Evolutionary conservation across 1,140 invertebrate species (phyloP), one percentile per base, ranked within the genome.

Genomic region (Ceratina calcarata): DNA sequence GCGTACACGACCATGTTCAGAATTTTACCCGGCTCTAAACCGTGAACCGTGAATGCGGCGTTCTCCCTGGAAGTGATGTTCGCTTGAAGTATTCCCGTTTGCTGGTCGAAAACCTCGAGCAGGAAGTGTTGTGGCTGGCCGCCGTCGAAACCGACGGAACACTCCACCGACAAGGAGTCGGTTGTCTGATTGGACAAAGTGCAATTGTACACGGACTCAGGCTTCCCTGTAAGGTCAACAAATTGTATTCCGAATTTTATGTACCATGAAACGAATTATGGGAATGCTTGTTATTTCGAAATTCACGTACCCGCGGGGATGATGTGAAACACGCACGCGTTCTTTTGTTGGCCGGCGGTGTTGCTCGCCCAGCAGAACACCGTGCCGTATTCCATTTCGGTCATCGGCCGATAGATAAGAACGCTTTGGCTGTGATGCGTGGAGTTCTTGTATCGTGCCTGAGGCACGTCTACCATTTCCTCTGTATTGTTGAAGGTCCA

Each of bases 401-500:
- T 96, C 24, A 96, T 94, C 2, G 97, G 97, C 1, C 94, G 96
- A 90, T 97, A 98, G 6, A 95, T 96, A 49, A 98, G 93, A 0
- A 96, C 94, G 45, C 96, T 97, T 70, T 95, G 94, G 45, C 94
- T 94, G 67, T 94, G 94, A 61, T 94, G 93, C 2, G 94, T 94
- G 51, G 94, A 94, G 73, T 95, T 93, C 67, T 94, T 94, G 90
- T 94, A 95, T 20, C 94, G 93, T 20, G 94, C 89, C 72, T 95
- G 94, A 20, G 95, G 94, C 85, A 97, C 95, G 86, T 97, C 96
- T 69, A 96, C 94, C 76, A 95, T 95, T 84, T 97, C 96, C 16
- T 96, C 96, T 3, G 97, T 97, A 91, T 97, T 97, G 92, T 98
- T 98, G 90, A 98, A 97, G 45, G 96, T 95, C 97, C 97, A 98